Evolutionary conservation across 2,797 vertebrate genomes (phyloP).

Genomic region (Scyliorhinus canicula): DNA sequence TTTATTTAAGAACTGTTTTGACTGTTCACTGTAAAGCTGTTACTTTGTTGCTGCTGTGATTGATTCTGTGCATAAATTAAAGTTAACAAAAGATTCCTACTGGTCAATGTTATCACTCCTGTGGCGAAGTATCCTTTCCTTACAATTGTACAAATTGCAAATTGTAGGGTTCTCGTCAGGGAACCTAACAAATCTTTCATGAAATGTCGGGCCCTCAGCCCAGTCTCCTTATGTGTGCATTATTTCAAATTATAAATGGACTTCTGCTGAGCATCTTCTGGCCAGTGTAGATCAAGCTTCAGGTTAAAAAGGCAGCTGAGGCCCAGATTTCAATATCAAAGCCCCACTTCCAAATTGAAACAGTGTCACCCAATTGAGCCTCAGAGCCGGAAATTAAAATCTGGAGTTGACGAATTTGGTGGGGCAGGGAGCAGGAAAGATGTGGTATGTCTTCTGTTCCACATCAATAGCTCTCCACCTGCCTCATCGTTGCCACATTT

Average conservation of each 20-base stretch:
- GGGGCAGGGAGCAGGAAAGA: not conserved
- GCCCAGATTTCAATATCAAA: not conserved
- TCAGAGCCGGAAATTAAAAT: not conserved
- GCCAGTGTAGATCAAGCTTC: not conserved
- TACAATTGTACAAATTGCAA: too few relatives aligned
- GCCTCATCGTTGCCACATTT: not conserved
- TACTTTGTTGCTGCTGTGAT: too few relatives aligned
- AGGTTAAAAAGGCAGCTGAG: not conserved
- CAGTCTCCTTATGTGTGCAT: too few relatives aligned
- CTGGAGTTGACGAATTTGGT: not conserved
- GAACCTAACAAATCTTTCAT: too few relatives aligned
- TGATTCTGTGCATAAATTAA: too few relatives aligned
- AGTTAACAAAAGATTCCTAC: too few relatives aligned
- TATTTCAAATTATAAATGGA: not conserved
- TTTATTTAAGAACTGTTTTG: too few relatives aligned
- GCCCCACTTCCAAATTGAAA: not conserved
- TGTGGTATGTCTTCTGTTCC: not conserved
- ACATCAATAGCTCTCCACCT: not conserved
- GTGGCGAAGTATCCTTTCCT: too few relatives aligned
- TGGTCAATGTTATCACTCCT: too few relatives aligned
- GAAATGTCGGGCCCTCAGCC: too few relatives aligned
- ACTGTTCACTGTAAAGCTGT: too few relatives aligned
- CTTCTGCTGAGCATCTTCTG: not conserved
- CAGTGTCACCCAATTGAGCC: not conserved
- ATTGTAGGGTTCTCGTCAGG: too few relatives aligned